phyloP scores from a whole-genome alignment of 64 coral and sea anemone genomes.

The Montipora capricornis region DNA sequence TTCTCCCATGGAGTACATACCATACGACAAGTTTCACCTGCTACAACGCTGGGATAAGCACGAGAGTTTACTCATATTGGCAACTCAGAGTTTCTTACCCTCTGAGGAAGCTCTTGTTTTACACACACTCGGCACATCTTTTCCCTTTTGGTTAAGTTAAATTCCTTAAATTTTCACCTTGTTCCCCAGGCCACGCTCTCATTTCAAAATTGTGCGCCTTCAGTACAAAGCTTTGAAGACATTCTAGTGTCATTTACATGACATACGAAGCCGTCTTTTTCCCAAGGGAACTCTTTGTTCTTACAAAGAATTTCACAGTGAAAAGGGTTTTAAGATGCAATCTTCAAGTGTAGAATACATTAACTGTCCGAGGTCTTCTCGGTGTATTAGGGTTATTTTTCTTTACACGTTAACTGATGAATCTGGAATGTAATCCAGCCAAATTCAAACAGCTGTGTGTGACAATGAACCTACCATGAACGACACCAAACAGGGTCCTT shows the following conservation, averaged over 20 bases:
- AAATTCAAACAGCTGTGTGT: not conserved
- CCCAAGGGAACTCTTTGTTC: not conserved
- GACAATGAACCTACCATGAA: conserved; percentile 22
- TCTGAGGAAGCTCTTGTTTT: conserved; percentile 77
- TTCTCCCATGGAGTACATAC: no score
- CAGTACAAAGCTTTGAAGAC: not conserved
- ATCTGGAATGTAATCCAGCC: not conserved
- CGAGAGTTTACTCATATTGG: not conserved
- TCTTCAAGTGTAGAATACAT: conserved; percentile 2
- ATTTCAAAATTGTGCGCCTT: no score
- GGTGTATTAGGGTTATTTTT: not conserved
- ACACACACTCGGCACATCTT: conserved; percentile 90
- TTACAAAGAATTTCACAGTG: conserved; percentile 16
- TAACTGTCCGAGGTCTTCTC: not conserved
- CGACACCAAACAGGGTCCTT: not conserved
- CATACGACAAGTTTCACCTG: no score
- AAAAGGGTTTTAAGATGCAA: not conserved
- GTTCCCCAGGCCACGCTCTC: not conserved
- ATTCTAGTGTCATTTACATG: not conserved
- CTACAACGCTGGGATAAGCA: not conserved
- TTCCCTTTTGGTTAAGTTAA: not conserved
- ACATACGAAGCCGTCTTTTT: not conserved
- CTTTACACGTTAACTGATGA: not conserved
- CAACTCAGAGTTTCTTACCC: conserved; percentile 53
- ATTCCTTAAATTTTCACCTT: not conserved